Base-by-base conservation (phyloP, 2,888 invertebrate genomes). In the Chrysina gloriosa region DNA sequence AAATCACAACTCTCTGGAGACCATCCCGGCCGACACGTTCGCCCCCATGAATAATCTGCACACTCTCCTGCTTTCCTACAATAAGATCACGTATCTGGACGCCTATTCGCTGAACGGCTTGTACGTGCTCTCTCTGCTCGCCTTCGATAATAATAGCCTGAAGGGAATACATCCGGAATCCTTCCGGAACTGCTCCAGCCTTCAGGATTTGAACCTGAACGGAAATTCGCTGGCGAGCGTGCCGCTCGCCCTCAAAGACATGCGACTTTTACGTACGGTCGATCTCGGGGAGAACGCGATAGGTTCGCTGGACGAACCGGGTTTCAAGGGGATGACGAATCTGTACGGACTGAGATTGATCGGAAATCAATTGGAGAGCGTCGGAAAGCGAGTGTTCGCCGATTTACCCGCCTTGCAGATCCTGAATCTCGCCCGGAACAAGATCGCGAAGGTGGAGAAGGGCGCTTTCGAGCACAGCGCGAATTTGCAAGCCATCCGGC, bases 261-360 rank as follows among this genome's bases (percentile, higher is more conserved):
- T 96, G 92, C 89, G 93, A 73, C 86, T 95, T 77, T 85, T 97
- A 77, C 89, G 92, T 81, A 94, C 94, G 54, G 89, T 98, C 70
- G 95, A 96, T 85, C 86, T 98, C 74, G 96, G 95, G 67, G 95
- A 96, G 84, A 98, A 98, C 85, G 88, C 89, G 81, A 92, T 98
- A 80, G 88, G 89, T 65, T 88, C 89, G 67, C 84, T 98, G 69
- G 93, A 93, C 74, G 91, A 93, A 74, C 90, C 92, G 6, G 92
- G 93, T 56, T 94, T 96, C 81, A 88, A 90, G 71, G 94, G 94
- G 48, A 88, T 97, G 85, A 90, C 89, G 73, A 94, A 93, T 81
- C 88, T 98, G 67, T 94, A 94, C 80, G 94, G 95, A 14, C 85
- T 98, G 73, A 89, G 96, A 70, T 86, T 98, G 79, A 94, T 96